Evolutionary conservation across 2,113 vertebrate genomes (phyloP).

Genomic region (Hippolais icterina): DNA sequence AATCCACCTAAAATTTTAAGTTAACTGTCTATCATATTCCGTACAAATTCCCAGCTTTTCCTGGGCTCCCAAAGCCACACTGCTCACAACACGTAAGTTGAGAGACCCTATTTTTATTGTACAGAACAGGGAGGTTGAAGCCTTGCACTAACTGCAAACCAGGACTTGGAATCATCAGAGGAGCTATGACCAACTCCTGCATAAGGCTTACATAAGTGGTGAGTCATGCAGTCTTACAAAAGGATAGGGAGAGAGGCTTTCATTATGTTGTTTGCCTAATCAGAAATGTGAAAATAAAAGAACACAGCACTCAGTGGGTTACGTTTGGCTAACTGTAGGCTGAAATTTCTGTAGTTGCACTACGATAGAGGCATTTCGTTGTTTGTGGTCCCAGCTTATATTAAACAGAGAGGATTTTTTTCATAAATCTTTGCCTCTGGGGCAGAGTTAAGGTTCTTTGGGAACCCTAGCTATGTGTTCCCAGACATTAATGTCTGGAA

Average conservation of each 20-base stretch:
- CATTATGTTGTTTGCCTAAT: conserved; percentile 62
- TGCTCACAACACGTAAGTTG: not conserved
- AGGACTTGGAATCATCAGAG: conserved; percentile 28
- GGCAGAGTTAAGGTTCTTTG: conserved; percentile 49
- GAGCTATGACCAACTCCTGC: conserved; percentile 48
- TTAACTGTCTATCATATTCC: not conserved
- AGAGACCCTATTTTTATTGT: conserved; percentile 11
- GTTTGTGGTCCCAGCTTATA: conserved; percentile 66
- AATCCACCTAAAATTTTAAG: not conserved
- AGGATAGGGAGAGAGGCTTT: conserved; percentile 20
- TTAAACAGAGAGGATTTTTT: conserved; percentile 53
- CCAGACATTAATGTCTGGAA: conserved; percentile 64
- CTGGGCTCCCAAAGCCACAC: conserved; percentile 2
- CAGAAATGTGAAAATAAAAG: conserved; percentile 64
- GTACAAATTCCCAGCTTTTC: not conserved
- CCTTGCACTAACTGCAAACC: conserved; percentile 21
- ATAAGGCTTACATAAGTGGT: conserved; percentile 52
- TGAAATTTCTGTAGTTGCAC: conserved; percentile 35
- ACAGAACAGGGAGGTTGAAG: conserved; percentile 1
- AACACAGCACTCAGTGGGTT: conserved; percentile 69
- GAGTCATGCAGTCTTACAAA: conserved; percentile 52
- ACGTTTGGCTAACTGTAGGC: conserved; percentile 42
- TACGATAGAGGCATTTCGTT: conserved; percentile 31
- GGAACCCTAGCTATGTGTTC: conserved; percentile 47
- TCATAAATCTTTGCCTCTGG: conserved; percentile 57